Conservation (phyloP, 1,140 invertebrate species). For the Zaprionus capensis region DNA sequence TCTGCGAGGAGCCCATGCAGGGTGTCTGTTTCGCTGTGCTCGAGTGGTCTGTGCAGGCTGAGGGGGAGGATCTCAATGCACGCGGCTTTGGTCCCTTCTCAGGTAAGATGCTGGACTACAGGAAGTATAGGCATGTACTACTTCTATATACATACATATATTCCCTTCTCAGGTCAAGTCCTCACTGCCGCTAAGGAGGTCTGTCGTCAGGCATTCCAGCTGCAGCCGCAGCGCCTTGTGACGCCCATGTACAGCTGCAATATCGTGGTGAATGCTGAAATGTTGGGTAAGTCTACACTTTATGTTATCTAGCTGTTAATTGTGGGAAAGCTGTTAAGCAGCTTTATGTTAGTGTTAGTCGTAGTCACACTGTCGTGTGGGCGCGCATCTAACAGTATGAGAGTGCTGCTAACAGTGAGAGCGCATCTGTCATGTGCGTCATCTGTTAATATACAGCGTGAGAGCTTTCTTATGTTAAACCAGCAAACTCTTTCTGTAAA, state of each 20-base stretch:
- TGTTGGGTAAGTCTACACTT: slow-evolving; percentile 91
- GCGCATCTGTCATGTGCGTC: neutral
- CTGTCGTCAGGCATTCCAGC: slow-evolving; percentile 94
- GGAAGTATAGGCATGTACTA: no score
- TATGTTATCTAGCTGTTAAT: neutral
- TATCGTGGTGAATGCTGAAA: slow-evolving; percentile 96
- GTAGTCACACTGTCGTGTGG: no score
- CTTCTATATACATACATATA: neutral
- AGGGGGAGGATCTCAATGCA: slow-evolving; percentile 84
- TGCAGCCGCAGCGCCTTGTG: slow-evolving; percentile 95
- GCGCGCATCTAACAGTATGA: neutral
- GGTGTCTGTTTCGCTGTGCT: slow-evolving; percentile 96
- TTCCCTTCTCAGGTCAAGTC: slow-evolving; percentile 90
- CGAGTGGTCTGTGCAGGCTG: slow-evolving; percentile 88
- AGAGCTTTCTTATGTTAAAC: neutral
- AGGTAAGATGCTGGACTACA: slow-evolving; percentile 72
- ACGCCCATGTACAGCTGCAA: slow-evolving; percentile 98
- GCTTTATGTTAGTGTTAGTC: neutral
- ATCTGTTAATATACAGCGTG: neutral
- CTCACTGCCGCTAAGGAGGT: slow-evolving; percentile 96
- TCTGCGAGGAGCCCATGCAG: slow-evolving; percentile 98
- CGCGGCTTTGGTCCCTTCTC: slow-evolving; percentile 86
- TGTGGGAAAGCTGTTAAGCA: neutral
- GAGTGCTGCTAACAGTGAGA: neutral
- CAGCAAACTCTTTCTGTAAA: no score